These are phyloP conservation scores for Forficula auricularia DNA, from an alignment of 1,140 invertebrate genomes.

Conservation along the genomic window DNA sequence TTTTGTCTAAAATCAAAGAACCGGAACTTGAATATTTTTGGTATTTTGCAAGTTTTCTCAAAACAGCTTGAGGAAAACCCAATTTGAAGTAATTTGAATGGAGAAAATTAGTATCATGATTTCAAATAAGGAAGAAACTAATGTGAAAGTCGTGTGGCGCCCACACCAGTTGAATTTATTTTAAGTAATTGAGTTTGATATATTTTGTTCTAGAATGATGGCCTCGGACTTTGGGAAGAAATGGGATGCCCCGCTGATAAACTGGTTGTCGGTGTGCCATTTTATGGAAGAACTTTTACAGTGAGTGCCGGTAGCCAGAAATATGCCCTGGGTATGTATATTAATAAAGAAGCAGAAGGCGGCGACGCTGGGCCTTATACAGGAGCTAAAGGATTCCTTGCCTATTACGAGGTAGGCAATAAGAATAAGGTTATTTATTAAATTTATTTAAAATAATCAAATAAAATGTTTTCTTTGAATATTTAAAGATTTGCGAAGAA, in stretches of 20 bases:
- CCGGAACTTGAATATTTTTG: too few species aligned
- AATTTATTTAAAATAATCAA: conserved; percentile 1
- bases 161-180: not conserved
- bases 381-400: conserved; percentile 63
- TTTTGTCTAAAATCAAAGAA: too few species aligned
- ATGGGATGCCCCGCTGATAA: conserved; percentile 74
- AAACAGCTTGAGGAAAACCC: not conserved
- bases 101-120: not conserved
- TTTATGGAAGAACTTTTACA: conserved; percentile 70
- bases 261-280: conserved; percentile 69
- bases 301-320: conserved; percentile 50
- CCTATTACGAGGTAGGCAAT: conserved; percentile 63
- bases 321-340: conserved; percentile 63
- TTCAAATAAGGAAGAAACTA: not conserved
- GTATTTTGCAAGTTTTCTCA: not conserved
- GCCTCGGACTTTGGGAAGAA: conserved; percentile 65
- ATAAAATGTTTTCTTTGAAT: not conserved
- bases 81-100: not conserved
- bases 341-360: conserved; percentile 72
- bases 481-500: conserved; percentile 52
- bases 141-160: not conserved
- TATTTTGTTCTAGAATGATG: conserved; percentile 49
- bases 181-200: not conserved
- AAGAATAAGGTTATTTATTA: not conserved
- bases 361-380: conserved; percentile 70